Evolutionary conservation across 2,113 vertebrate genomes (phyloP).

Genomic region (Sinocyclocheilus maitianheensis): DNA sequence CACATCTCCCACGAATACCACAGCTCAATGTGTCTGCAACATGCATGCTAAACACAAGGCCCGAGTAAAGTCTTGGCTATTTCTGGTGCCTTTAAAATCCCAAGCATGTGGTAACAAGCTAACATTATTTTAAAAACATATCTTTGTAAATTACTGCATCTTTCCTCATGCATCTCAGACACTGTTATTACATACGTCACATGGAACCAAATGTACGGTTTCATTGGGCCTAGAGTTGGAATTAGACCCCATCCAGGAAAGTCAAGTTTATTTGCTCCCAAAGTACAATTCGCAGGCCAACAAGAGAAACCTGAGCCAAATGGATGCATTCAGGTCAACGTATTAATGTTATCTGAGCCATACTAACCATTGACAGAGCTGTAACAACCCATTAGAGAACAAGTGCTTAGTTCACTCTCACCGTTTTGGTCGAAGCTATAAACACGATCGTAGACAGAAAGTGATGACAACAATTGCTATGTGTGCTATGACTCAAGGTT

Average conservation of each 20-base stretch:
- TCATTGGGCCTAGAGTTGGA: background rate
- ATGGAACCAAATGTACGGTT: background rate
- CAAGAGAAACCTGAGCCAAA: slow-evolving; percentile 4
- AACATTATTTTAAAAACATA: background rate
- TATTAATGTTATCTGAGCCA: slow-evolving; percentile 50
- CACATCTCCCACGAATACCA: background rate
- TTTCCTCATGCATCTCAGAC: background rate
- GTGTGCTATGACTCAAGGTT: slow-evolving; percentile 7
- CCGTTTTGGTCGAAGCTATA: background rate
- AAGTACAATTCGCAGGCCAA: slow-evolving; percentile 45
- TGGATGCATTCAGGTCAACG: slow-evolving; percentile 57
- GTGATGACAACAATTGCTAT: background rate
- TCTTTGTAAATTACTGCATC: slow-evolving; percentile 4
- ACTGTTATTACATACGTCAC: slow-evolving; percentile 9
- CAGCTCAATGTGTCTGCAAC: background rate
- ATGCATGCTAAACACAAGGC: background rate
- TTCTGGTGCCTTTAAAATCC: slow-evolving; percentile 3
- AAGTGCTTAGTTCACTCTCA: background rate
- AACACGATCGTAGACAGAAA: background rate
- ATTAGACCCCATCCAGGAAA: slow-evolving; percentile 5
- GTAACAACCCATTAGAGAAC: slow-evolving; percentile 4
- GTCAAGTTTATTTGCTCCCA: slow-evolving; percentile 57
- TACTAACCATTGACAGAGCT: slow-evolving; percentile 61
- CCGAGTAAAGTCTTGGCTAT: background rate
- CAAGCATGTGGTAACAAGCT: background rate